Percentiles rank a stretch among this genome's conserved stretches.
phyloP scores from a whole-genome alignment of 2,113 vertebrate genomes.

The Emydocephalus ijimae region DNA sequence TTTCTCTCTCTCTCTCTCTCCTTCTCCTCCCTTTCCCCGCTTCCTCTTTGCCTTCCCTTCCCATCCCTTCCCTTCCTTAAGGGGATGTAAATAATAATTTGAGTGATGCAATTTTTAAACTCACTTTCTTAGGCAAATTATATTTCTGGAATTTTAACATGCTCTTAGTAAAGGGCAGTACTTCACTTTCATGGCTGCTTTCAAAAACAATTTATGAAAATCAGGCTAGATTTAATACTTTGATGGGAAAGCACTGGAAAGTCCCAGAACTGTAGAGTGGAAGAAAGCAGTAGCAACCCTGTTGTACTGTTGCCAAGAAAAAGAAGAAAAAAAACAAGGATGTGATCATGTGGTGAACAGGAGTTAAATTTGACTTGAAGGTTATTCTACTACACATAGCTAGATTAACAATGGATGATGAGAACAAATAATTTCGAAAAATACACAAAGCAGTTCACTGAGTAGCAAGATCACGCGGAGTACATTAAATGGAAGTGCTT shows the following conservation, averaged over 20 bases:
- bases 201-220: neutral
- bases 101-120: neutral
- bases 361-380: neutral
- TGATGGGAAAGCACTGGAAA: neutral
- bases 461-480: slow-evolving; percentile 18
- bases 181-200: neutral
- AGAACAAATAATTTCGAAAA: slow-evolving; percentile 2
- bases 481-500: slow-evolving; percentile 44
- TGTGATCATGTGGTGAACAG: neutral
- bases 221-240: neutral
- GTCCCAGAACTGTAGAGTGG: neutral
- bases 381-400: neutral
- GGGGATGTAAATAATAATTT: neutral
- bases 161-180: neutral
- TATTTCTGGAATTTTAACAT: neutral
- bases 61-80: neutral
- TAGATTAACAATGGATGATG: slow-evolving; percentile 12
- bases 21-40: neutral
- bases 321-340: neutral
- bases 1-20: neutral
- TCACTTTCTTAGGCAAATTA: slow-evolving; percentile 7
- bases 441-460: neutral
- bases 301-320: neutral
- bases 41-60: neutral
- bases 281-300: neutral